phyloP scores from a whole-genome alignment of 37 sponge, comb jelly and placozoan genomes.

The Cladorhizidae sp. region DNA sequence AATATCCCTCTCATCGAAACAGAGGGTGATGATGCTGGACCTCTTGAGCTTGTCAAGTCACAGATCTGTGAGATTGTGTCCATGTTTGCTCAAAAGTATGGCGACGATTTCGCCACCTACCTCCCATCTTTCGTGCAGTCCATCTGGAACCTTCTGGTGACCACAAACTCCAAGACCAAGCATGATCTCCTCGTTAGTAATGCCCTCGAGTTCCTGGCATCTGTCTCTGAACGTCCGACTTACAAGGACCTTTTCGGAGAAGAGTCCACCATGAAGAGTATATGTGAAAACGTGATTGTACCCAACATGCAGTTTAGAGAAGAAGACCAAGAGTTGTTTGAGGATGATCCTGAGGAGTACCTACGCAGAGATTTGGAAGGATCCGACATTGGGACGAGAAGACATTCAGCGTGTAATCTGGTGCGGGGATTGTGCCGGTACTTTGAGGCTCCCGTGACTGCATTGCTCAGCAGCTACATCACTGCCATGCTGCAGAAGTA shows the following conservation, averaged over 20 bases:
- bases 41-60: constrained; percentile 90
- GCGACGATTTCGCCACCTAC: constrained; percentile 88
- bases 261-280: constrained; percentile 73
- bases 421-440: constrained; percentile 84
- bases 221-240: constrained; percentile 85
- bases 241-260: constrained; percentile 90
- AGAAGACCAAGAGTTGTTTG: constrained; percentile 96
- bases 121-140: constrained; percentile 89
- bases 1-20: constrained; percentile 87
- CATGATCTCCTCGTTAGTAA: constrained; percentile 91
- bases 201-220: constrained; percentile 96
- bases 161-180: constrained; percentile 83
- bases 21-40: constrained; percentile 84
- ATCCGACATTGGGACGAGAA: constrained; percentile 94
- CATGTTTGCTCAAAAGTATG: constrained; percentile 99
- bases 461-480: constrained; percentile 82
- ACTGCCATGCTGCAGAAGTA: constrained; percentile 73
- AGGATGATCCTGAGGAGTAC: constrained; percentile 98
- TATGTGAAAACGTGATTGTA: constrained; percentile 95
- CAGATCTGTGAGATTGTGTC: constrained; percentile 89
- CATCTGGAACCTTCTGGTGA: constrained; percentile 89
- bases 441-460: constrained; percentile 86
- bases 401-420: constrained; percentile 94
- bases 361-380: constrained; percentile 95
- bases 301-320: constrained; percentile 89